A percentile compares a stretch with the other conserved stretches of the same genome.
phyloP scores from a whole-genome alignment of 2,113 vertebrate species.

The Myanophis thanlyinensis region DNA sequence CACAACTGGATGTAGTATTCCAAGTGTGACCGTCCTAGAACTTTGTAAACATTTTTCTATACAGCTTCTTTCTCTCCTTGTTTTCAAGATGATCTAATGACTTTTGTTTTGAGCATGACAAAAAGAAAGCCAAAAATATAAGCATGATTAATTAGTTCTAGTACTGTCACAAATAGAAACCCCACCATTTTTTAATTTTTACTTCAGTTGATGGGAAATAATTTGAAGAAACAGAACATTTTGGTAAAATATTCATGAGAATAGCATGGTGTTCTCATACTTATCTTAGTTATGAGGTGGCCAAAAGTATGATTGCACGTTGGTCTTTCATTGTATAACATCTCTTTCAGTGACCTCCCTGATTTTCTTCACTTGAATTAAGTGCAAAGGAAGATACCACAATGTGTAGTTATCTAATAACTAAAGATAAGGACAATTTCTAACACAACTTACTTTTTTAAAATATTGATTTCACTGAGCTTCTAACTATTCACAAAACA shows the following conservation, averaged over 20 bases:
- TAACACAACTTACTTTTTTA: not conserved
- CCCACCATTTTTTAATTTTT: not conserved
- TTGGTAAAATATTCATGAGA: not conserved
- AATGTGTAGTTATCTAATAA: not conserved
- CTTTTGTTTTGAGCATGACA: slow-evolving; percentile 18
- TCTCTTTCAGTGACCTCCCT: not conserved
- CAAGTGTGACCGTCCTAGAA: not conserved
- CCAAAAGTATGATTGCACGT: not conserved
- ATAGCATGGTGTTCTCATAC: not conserved
- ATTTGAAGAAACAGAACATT: not conserved
- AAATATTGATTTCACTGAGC: not conserved
- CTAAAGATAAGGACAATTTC: not conserved
- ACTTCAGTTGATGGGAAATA: not conserved
- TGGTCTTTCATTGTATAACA: not conserved
- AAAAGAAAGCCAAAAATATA: slow-evolving; percentile 28
- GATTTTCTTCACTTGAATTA: not conserved
- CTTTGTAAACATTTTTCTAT: not conserved
- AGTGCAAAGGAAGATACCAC: not conserved
- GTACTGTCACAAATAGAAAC: not conserved
- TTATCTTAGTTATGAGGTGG: not conserved
- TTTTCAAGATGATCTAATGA: slow-evolving; percentile 49
- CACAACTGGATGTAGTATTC: not conserved
- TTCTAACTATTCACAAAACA: not conserved
- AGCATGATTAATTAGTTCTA: slow-evolving; percentile 10
- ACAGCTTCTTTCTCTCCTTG: slow-evolving; percentile 16